Base-by-base conservation (phyloP, 2,888 invertebrate species). In the Himalopsyche japonica region DNA sequence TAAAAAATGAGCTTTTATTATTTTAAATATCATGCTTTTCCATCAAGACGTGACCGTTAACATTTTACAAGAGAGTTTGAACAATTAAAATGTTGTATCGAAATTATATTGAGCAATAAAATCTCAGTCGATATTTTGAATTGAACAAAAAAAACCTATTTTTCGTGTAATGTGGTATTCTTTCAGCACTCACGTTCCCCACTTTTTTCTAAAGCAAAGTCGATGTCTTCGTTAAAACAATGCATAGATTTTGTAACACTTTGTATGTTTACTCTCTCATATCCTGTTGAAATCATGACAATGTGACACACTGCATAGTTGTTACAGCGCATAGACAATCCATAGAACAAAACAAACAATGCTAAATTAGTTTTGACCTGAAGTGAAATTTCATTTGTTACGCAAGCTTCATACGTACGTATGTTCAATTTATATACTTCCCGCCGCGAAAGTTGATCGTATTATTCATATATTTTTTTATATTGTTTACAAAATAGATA, bases 361-460 rank as follows among this genome's bases (percentile, higher is more conserved):
- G 70, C 70, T 70, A 70, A 70, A 70, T 70, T 70, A 70, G 70
- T 70, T 70, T 70, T 70, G 70, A 70, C 70, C 70, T 70, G 70
- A 70, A 70, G 70, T 70, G 70, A 70, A 70, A 70, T 70, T 70
- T 70, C 70, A 70, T 70, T 70, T 70, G 15, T 70, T 70, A 70
- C 70, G 70, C 70, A 70, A 70, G 70, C 15, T 15, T 27, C 70
- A 70, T 70, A 57, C 57, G 70, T 64, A 64, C 1, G 64, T 64
- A 64, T 24, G 64, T 57, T 20, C 10, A 15, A 10, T 70, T 27
- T 10, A 27, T 70, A 15, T 12, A 27, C 70, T 5, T 15, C 30
- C 10, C 4, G 1, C 70, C 70, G 27, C 12, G 27, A 70, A 24
- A 27, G 15, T 27, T 70, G 70, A 70, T 70, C 27, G 43, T 12